These are phyloP conservation scores for Lissocephala sabroskyi DNA, from an alignment of 2,888 invertebrate genomes.

Conservation along the genomic window DNA sequence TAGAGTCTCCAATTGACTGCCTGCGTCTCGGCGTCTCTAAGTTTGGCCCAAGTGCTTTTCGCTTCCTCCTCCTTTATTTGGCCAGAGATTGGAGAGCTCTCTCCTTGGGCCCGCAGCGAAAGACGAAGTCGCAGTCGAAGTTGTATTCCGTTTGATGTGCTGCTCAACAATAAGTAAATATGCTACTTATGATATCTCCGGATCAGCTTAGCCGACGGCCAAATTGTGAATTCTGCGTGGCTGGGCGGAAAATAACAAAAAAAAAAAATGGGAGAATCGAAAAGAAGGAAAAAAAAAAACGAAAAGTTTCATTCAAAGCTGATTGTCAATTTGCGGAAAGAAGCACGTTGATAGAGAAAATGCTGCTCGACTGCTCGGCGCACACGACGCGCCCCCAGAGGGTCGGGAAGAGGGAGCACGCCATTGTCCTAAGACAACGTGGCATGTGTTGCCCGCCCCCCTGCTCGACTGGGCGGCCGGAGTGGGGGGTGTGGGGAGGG, in stretches of 20 bases:
- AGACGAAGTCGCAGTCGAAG: too few species aligned
- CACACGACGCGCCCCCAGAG: not conserved
- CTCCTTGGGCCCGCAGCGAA: slow-evolving; percentile 24
- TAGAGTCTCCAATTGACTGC: too few species aligned
- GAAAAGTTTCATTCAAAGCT: slow-evolving; percentile 43
- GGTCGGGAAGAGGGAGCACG: not conserved
- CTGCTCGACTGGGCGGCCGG: slow-evolving; percentile 2
- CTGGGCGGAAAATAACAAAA: slow-evolving; percentile 17
- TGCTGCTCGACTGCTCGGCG: not conserved
- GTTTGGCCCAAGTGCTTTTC: slow-evolving; percentile 7
- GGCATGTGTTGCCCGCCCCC: slow-evolving; percentile 5
- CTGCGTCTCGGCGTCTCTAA: too few species aligned
- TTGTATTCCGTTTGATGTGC: not conserved
- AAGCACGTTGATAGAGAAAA: not conserved
- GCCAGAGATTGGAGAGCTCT: slow-evolving; percentile 25
- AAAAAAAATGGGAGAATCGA: too few species aligned
- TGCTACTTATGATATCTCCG: slow-evolving; percentile 15
- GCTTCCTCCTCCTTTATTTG: slow-evolving; percentile 6
- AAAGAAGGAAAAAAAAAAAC: too few species aligned
- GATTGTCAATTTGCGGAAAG: slow-evolving; percentile 42
- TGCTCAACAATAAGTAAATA: slow-evolving; percentile 29
- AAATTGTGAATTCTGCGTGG: slow-evolving; percentile 12
- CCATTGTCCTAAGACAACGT: slow-evolving; percentile 4
- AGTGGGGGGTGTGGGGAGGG: slow-evolving; percentile 4
- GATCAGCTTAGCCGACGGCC: too few species aligned